Base-by-base conservation (phyloP, 2,888 invertebrate genomes). In the Tyria jacobaeae region DNA sequence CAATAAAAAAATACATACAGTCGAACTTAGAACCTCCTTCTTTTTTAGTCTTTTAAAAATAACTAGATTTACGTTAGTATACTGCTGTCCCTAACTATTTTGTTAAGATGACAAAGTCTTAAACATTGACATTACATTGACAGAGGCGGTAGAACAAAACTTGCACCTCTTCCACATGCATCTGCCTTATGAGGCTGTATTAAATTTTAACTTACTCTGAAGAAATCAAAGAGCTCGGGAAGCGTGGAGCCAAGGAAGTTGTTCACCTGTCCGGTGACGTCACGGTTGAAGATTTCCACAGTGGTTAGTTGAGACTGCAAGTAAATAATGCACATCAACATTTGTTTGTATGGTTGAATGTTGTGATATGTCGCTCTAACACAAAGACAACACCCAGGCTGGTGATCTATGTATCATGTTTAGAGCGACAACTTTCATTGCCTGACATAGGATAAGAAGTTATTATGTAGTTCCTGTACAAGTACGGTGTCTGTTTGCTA, bases 241-340 rank as follows among this genome's bases (percentile, higher is more conserved):
- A 76, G 51, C 0, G 57, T 66, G 0, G 15, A 3, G 12, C 54
- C 34, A 15, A 76, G 7, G 12, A 76, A 41, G 0, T 34, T 3
- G 61, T 81, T 82, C 5, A 74, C 14, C 0, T 12, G 0, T 3
- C 54, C 25, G 2, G 80, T 76, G 14, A 76, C 50, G 24, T 81
- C 68, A 5, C 10, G 3, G 7, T 68, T 68, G 6, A 62, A 61
- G 24, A 78, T 27, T 4, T 48, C 49, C 5, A 79, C 7, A 44
- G 6, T 55, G 1, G 61, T 59, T 4, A 82, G 41, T 15, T 61
- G 44, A 1, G 82, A 72, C 81, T 81, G 74, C 1, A 60, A 64
- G 15, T 21, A 71, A 75, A 31, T n/a, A n/a, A n/a, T n/a, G n/a
- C n/a, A n/a, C n/a, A 7, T 41, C 17, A 41, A 17, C 17, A 10